phyloP scores from a whole-genome alignment of 2,888 invertebrate species.

The Noctuana brunneofusca region DNA sequence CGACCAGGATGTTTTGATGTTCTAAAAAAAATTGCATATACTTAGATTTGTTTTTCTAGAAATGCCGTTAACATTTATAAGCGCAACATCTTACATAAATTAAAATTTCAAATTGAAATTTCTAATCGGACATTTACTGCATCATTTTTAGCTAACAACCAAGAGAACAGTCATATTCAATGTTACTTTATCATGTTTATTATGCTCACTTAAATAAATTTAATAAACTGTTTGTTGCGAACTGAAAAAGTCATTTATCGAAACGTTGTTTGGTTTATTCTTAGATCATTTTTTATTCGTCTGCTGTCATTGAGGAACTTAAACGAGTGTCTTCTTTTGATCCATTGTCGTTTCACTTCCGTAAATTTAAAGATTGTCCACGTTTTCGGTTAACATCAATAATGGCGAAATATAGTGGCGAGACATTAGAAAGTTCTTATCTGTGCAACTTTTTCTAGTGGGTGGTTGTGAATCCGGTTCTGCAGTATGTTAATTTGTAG shows the following conservation, averaged over 20 bases:
- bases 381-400: constrained; percentile 15
- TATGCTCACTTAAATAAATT: not conserved
- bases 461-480: constrained; percentile 37
- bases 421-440: constrained; percentile 43
- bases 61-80: no score
- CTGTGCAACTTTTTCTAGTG: constrained; percentile 35
- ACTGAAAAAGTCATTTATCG: constrained; percentile 13
- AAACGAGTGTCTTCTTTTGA: constrained; percentile 1
- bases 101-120: not conserved
- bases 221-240: constrained; percentile 1
- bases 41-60: no score
- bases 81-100: no score
- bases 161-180: no score
- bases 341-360: constrained; percentile 8
- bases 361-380: constrained; percentile 17
- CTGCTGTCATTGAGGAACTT: constrained; percentile 9
- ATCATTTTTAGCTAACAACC: not conserved
- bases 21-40: no score
- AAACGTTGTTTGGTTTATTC: constrained; percentile 17
- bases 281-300: constrained; percentile 11
- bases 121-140: not conserved
- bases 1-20: no score
- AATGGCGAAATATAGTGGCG: constrained; percentile 17
- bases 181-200: not conserved
- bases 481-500: constrained; percentile 35